Evolutionary conservation across 37 sponge, comb jelly and placozoan genomes (phyloP), one percentile per base, ranked within the genome.

Genomic region (Theonella swinhoei): DNA sequence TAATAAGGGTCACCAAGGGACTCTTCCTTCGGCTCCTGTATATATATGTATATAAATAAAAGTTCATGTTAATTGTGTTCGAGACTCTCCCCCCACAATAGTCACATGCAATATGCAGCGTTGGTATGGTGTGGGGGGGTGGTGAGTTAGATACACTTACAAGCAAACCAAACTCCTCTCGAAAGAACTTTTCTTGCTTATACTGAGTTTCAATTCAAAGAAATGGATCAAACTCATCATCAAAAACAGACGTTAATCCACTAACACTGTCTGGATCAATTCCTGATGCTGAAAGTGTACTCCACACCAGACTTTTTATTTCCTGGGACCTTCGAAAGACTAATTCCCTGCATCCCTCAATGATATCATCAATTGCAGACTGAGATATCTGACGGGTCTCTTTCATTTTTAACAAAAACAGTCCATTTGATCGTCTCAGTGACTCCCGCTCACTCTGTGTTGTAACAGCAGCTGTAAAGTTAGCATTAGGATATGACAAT

Each of bases 21-120:
- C 11, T 76, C 39, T 39, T 84, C 77, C 30, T 67, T 4, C 24
- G 85, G 77, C 32, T 84, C 77, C 85, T 84, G 74, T 31, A 83
- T 47, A 75, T 38, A 47, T 34, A 43, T 65, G 42, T 32, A 14
- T 35, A 63, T 64, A 63, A 35, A 9, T n/a, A 3, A n/a, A 42
- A 8, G 29, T n/a, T n/a, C n/a, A n/a, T n/a, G n/a, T n/a, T n/a
- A n/a, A n/a, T n/a, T n/a, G n/a, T n/a, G n/a, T n/a, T n/a, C n/a
- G n/a, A n/a, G n/a, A n/a, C n/a, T n/a, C n/a, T n/a, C n/a, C n/a
- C n/a, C n/a, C n/a, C n/a, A n/a, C 4, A 64, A 78, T 22, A 9
- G 25, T 64, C 3, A 35, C 8, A 47, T 47, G 9, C 8, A 26
- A 43, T 75, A 25, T 29, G n/a, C 4, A 8, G 40, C 25, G 23